Conservation (phyloP, 1,140 invertebrate species). For the Mamestra configurata region DNA sequence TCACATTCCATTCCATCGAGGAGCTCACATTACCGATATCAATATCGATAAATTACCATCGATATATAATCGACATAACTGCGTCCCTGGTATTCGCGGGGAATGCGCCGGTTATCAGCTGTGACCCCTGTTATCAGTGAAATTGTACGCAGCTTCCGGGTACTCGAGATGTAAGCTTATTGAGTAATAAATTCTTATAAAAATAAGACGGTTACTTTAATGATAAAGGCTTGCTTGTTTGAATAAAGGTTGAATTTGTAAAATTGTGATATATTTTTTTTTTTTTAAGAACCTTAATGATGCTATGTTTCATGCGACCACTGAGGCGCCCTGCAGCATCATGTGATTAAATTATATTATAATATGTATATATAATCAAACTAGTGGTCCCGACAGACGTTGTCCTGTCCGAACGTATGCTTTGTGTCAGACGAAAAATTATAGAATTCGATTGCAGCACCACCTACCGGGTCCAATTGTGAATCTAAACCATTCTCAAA, state of each 20-base stretch:
- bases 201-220: background rate
- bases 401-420: no score
- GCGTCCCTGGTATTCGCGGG: conserved; percentile 43
- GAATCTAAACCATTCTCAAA: no score
- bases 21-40: background rate
- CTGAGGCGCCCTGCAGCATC: no score
- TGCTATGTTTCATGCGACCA: no score
- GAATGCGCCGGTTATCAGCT: conserved; percentile 24
- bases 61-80: conserved; percentile 29
- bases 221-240: background rate
- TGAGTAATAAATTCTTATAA: conserved; percentile 37
- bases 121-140: conserved; percentile 44
- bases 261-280: no score
- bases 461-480: no score
- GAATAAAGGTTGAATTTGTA: background rate
- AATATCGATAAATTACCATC: conserved; percentile 18
- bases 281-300: no score
- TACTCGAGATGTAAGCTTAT: conserved; percentile 31
- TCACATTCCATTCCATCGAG: background rate
- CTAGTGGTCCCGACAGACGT: no score
- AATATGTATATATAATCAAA: no score
- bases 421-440: no score
- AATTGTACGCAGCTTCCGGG: conserved; percentile 46
- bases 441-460: no score
- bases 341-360: no score